A percentile compares a stretch with the other conserved stretches of the same genome.
Conservation (phyloP, 1,140 invertebrate species). For the Pollicipes pollicipes region DNA sequence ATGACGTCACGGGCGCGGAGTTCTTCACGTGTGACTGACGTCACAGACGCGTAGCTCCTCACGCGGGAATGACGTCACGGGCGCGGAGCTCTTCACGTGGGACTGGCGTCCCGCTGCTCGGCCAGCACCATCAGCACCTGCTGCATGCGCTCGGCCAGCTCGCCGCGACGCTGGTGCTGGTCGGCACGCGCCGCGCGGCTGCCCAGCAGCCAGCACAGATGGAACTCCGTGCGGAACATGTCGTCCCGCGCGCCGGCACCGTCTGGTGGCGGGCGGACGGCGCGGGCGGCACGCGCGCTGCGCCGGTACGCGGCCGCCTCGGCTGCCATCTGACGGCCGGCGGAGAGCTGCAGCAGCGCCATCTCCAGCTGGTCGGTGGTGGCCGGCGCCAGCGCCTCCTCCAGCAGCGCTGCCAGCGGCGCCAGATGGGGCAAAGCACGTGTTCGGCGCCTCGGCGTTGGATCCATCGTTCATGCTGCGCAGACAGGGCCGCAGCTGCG, state of each 20-base stretch:
- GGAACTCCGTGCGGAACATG: conserved; percentile 67
- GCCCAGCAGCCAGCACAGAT: conserved; percentile 71
- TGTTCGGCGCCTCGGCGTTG: conserved; percentile 76
- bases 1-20: too few species aligned
- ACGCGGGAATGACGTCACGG: too few species aligned
- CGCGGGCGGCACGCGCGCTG: conserved; percentile 53
- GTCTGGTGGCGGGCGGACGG: conserved; percentile 41
- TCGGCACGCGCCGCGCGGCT: conserved; percentile 46
- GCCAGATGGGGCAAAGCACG: conserved; percentile 36
- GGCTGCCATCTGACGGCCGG: conserved; percentile 25
- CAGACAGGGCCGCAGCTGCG: conserved; percentile 62
- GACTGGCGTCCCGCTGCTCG: not conserved
- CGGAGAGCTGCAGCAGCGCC: conserved; percentile 30
- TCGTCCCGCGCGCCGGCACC: conserved; percentile 35
- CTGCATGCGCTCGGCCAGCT: conserved; percentile 27
- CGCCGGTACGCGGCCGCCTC: conserved; percentile 31
- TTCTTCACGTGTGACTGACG: too few species aligned
- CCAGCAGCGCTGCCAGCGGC: conserved; percentile 36
- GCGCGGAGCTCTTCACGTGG: too few species aligned
- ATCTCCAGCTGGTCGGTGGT: conserved; percentile 43
- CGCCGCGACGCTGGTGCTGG: conserved; percentile 49
- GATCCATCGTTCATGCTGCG: conserved; percentile 73
- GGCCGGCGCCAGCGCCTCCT: conserved; percentile 26
- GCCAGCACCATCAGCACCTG: conserved; percentile 43
- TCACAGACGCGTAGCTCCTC: too few species aligned